phyloP scores from a whole-genome alignment of 2,113 vertebrate genomes.

The Tinamus guttatus region DNA sequence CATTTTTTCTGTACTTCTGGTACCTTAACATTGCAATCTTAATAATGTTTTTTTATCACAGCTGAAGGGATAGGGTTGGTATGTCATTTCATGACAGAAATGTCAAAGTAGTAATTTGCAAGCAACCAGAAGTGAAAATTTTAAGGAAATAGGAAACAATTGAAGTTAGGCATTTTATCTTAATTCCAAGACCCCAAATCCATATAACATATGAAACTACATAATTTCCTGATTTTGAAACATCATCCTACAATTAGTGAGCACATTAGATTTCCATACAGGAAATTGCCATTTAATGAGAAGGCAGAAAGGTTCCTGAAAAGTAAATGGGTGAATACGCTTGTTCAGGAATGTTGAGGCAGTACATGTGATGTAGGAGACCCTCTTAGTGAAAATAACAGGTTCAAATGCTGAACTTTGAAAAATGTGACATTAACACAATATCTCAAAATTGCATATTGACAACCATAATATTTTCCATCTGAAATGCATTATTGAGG shows the following conservation, averaged over 20 bases:
- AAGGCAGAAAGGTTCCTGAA: conserved; percentile 35
- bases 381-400: not conserved
- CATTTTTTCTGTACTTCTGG: not conserved
- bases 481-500: not conserved
- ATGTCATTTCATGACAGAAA: conserved; percentile 3
- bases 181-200: not conserved
- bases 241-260: not conserved
- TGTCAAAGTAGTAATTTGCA: conserved; percentile 13
- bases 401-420: conserved; percentile 1
- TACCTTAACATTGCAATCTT: not conserved
- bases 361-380: not conserved
- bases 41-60: not conserved
- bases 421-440: conserved; percentile 6
- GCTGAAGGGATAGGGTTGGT: not conserved
- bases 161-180: not conserved
- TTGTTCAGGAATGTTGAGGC: not conserved
- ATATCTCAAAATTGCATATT: not conserved
- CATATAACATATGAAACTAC: not conserved
- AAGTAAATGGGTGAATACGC: not conserved
- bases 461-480: conserved; percentile 8
- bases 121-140: conserved; percentile 17
- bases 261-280: conserved; percentile 13
- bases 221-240: conserved; percentile 16
- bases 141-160: conserved; percentile 1
- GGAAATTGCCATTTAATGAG: conserved; percentile 30